A percentile compares a stretch with the other conserved stretches of the same genome.
phyloP scores from a whole-genome alignment of 2,888 invertebrate species.

The Tryphoninae sp. region DNA sequence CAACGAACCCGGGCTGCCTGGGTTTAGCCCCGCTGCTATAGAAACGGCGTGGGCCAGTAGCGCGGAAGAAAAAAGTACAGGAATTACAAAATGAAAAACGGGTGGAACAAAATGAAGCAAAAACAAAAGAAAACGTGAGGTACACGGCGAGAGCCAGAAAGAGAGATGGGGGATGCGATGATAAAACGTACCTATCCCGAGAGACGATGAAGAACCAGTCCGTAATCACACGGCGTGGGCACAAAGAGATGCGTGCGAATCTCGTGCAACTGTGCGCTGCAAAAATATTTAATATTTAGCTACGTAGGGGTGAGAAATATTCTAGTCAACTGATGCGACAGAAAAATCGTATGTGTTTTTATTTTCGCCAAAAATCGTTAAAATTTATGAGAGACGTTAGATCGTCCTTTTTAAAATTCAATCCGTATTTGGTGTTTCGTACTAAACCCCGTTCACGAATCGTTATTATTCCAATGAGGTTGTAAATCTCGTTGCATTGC shows the following conservation, averaged over 20 bases:
- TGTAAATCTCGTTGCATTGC: no score
- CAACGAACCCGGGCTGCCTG: neutral
- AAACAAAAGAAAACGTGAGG: slow-evolving; percentile 23
- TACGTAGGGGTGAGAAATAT: slow-evolving; percentile 1
- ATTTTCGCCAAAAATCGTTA: no score
- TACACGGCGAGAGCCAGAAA: neutral
- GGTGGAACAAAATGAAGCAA: neutral
- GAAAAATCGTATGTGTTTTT: no score
- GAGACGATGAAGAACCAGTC: slow-evolving; percentile 59
- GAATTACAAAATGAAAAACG: slow-evolving; percentile 1
- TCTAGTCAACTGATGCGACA: no score
- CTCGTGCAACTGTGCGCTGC: slow-evolving; percentile 12
- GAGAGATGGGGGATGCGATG: slow-evolving; percentile 1
- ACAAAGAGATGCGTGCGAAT: slow-evolving; percentile 5
- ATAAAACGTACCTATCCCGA: slow-evolving; percentile 30
- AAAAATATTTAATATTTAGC: slow-evolving; percentile 1
- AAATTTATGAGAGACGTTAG: no score
- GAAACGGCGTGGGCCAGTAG: slow-evolving; percentile 56
- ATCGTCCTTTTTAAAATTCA: no score
- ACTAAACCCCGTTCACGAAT: no score
- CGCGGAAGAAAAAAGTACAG: slow-evolving; percentile 23
- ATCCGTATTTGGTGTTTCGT: no score
- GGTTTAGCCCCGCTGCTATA: slow-evolving; percentile 49
- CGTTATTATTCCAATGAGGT: no score
- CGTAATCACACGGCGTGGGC: slow-evolving; percentile 39